phyloP scores from a whole-genome alignment of 2,113 vertebrate genomes.

The Athene noctua region DNA sequence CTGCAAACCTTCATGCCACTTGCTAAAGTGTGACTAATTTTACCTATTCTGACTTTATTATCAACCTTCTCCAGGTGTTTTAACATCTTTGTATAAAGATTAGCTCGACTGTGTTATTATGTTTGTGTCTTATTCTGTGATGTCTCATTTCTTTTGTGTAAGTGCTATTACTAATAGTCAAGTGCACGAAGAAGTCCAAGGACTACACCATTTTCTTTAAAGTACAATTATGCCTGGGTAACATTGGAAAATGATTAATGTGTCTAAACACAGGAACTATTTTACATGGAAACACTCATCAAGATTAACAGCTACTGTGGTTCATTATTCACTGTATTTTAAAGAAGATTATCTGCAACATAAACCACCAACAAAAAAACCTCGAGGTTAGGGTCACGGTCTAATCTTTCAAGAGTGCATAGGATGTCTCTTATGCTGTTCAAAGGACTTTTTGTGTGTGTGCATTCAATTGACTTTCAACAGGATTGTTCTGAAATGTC shows the following conservation, averaged over 20 bases:
- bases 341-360: neutral
- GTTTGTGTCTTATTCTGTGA: neutral
- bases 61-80: neutral
- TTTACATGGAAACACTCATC: neutral
- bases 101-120: neutral
- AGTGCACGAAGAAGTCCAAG: neutral
- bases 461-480: neutral
- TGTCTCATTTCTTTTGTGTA: neutral
- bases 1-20: neutral
- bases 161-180: neutral
- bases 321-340: neutral
- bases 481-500: neutral
- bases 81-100: neutral
- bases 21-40: slow-evolving; percentile 19
- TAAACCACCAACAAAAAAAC: neutral
- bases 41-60: neutral
- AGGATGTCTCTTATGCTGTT: neutral
- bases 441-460: neutral
- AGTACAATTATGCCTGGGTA: neutral
- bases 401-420: neutral
- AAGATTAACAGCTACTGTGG: neutral
- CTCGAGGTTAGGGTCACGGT: neutral
- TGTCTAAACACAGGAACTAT: neutral
- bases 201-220: neutral
- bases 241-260: neutral